These are phyloP conservation scores for Lagria hirta DNA, from an alignment of 2,888 invertebrate species.

Conservation along the genomic window DNA sequence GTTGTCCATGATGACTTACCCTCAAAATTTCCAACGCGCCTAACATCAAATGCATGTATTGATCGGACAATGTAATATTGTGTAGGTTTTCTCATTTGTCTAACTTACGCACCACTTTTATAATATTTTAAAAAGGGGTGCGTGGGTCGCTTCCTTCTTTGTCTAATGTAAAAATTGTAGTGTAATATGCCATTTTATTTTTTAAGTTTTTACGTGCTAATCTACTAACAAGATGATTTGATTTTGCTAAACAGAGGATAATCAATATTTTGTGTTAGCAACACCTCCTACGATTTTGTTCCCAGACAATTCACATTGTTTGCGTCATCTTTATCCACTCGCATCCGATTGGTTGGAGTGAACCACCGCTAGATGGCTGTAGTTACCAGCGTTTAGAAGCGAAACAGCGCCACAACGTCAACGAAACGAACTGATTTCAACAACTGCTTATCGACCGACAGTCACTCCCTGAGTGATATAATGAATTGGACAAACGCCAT, in stretches of 20 bases:
- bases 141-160: constrained; percentile 15
- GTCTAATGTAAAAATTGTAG: constrained; percentile 15
- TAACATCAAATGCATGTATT: constrained; percentile 27
- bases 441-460: constrained; percentile 34
- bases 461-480: constrained; percentile 37
- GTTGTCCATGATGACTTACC: constrained; percentile 19
- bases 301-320: constrained; percentile 21
- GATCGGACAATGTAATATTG: constrained; percentile 20
- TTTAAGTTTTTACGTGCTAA: constrained; percentile 11
- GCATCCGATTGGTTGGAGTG: constrained; percentile 5
- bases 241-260: constrained; percentile 13
- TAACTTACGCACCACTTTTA: constrained; percentile 19
- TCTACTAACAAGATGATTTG: constrained; percentile 16
- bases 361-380: constrained; percentile 19
- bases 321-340: constrained; percentile 19
- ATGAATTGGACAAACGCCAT: constrained; percentile 25
- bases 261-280: constrained; percentile 18
- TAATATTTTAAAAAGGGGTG: constrained; percentile 8
- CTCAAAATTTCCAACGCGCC: constrained; percentile 16
- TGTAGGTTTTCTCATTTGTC: constrained; percentile 17
- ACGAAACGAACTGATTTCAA: constrained; percentile 29
- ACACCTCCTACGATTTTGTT: constrained; percentile 4
- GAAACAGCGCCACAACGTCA: constrained; percentile 32
- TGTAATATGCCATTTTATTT: constrained; percentile 8
- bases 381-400: constrained; percentile 15